Percentiles rank a stretch among this genome's conserved stretches.
phyloP scores from a whole-genome alignment of 1,140 invertebrate genomes.

The Bathynomus jamesi region DNA sequence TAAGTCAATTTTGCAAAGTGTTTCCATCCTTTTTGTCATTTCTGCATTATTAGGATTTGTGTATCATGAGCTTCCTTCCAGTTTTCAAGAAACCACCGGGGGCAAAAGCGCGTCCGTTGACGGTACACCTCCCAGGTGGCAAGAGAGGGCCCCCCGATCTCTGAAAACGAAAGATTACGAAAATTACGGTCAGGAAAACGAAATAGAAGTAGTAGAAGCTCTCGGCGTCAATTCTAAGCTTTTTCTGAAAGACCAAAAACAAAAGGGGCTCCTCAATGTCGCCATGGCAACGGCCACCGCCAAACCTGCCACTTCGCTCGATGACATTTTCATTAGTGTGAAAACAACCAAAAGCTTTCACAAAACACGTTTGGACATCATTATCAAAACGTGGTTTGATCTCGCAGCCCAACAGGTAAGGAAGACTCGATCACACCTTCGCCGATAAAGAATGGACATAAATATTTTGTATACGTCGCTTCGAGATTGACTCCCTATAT shows the following conservation, averaged over 20 bases:
- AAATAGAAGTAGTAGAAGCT: constrained; percentile 37
- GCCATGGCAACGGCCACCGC: constrained; percentile 49
- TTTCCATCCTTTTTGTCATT: constrained; percentile 2
- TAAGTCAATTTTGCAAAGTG: constrained; percentile 12
- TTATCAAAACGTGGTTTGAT: constrained; percentile 87
- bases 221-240: too few species aligned
- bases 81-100: neutral
- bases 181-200: constrained; percentile 7
- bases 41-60: constrained; percentile 15
- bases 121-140: constrained; percentile 27
- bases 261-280: constrained; percentile 5
- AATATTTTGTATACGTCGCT: too few species aligned
- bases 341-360: constrained; percentile 89
- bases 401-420: constrained; percentile 76
- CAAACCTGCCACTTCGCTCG: constrained; percentile 59
- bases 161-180: constrained; percentile 31
- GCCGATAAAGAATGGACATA: too few species aligned
- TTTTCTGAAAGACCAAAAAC: constrained; percentile 36
- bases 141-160: constrained; percentile 37
- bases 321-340: constrained; percentile 87
- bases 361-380: constrained; percentile 67
- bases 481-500: too few species aligned
- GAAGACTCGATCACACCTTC: too few species aligned
- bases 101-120: neutral
- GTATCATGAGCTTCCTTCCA: constrained; percentile 14